Percentiles rank a stretch among this genome's conserved stretches.
Evolutionary conservation across 2,888 invertebrate genomes (phyloP).

Genomic region (Tanypteryx hageni): DNA sequence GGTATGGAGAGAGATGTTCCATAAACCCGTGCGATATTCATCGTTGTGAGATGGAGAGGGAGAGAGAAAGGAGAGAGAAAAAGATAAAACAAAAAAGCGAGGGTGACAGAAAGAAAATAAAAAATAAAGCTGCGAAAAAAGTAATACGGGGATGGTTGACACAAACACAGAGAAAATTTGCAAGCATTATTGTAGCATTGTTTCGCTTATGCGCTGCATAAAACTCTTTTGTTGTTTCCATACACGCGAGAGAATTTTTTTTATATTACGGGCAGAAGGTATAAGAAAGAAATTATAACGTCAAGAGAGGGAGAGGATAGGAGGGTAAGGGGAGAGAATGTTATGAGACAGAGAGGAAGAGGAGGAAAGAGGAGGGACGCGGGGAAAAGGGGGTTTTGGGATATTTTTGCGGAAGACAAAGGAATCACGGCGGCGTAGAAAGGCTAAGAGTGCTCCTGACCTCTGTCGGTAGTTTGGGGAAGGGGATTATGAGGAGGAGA

Average conservation of each 20-base stretch:
- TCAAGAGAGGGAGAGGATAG: neutral
- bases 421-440: slow-evolving; percentile 31
- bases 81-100: neutral
- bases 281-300: slow-evolving; percentile 44
- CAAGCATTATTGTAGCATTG: neutral
- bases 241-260: neutral
- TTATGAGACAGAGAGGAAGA: too few relatives aligned
- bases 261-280: neutral
- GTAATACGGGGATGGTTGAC: neutral
- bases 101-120: neutral
- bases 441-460: slow-evolving; percentile 38
- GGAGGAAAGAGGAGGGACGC: neutral
- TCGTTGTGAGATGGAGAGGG: neutral
- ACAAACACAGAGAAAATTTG: neutral
- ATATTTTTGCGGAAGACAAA: slow-evolving; percentile 48
- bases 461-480: slow-evolving; percentile 25
- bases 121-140: neutral
- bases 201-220: slow-evolving; percentile 3
- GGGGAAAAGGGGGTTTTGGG: neutral
- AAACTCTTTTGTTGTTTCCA: neutral
- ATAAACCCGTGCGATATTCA: neutral
- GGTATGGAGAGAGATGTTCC: neutral
- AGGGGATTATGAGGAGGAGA: neutral
- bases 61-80: neutral
- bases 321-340: neutral